Base-by-base conservation (phyloP, 2,888 invertebrate genomes). In the Heliconius ethilla region DNA sequence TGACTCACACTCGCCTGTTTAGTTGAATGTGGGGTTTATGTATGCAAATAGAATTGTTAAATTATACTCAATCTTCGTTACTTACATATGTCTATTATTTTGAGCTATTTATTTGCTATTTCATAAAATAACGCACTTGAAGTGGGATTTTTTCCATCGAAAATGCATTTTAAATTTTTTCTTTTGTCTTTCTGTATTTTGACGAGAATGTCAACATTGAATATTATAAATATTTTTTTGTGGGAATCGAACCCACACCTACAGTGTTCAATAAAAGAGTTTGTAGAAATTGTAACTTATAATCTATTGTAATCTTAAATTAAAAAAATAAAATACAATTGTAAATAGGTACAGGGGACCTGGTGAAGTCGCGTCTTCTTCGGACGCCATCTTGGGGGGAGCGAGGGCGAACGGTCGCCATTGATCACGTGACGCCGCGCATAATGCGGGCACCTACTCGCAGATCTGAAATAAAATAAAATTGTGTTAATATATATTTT, bases 381-480 rank as follows among this genome's bases (percentile, higher is more conserved):
- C 93, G 89, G 87, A 91, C 90, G 92, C 92, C 93, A 91, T 93
- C 92, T 90, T 90, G 90, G 85, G 92, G 92, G 80, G 92, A 91
- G 77, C 90, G 89, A 81, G 92, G 83, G 86, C 92, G 91, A 87
- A 92, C 88, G 85, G 92, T 89, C 89, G 92, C 92, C 93, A 93
- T 93, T 82, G 82, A 84, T 84, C 93, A 94, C 92, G 85, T 88
- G 89, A 86, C 87, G 84, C 88, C 87, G 81, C 86, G 83, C 87
- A 87, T 87, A 82, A 84, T 87, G 85, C 84, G 83, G 83, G 77
- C 81, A 77, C 81, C 82, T 82, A 83, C 84, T 70, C 81, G 76
- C 81, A 70, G 80, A 75, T 82, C 90, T 90, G 86, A 45, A 89
- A 89, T 85, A 88, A 88, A 79, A 51, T 72, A 82, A 78, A 51